Evolutionary conservation across 2,113 vertebrate genomes (phyloP).

Genomic region (Pachyramphus minor): DNA sequence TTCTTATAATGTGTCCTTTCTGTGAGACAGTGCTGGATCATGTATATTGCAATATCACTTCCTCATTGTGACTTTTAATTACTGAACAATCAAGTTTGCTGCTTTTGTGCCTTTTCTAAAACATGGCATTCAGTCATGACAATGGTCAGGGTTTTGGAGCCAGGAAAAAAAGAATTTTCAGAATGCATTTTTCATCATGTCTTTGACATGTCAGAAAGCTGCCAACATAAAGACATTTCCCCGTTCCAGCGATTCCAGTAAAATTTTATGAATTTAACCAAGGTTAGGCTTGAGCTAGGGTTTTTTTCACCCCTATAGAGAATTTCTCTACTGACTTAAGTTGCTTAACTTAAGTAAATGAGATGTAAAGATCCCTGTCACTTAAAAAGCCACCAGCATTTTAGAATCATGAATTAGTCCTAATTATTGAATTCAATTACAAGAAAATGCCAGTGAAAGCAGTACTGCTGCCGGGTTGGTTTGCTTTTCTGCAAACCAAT

Average conservation of each 20-base stretch:
- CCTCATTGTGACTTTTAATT: conserved; percentile 46
- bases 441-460: background rate
- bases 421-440: background rate
- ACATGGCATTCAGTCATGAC: conserved; percentile 67
- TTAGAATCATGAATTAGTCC: background rate
- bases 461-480: background rate
- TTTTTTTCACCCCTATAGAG: background rate
- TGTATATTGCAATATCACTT: conserved; percentile 57
- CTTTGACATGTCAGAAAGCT: background rate
- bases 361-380: background rate
- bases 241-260: background rate
- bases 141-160: conserved; percentile 28
- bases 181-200: background rate
- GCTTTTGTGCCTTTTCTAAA: conserved; percentile 74
- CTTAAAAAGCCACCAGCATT: background rate
- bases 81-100: conserved; percentile 58
- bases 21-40: conserved; percentile 54
- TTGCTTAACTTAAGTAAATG: background rate
- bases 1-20: conserved; percentile 42
- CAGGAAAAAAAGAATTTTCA: conserved; percentile 29
- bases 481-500: background rate
- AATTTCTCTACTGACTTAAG: background rate
- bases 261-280: background rate
- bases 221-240: background rate
- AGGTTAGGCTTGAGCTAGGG: background rate